Percentiles rank a stretch among this genome's conserved stretches.
Conservation (phyloP, 23 tunicate genomes). For the Oikopleura dioica region DNA sequence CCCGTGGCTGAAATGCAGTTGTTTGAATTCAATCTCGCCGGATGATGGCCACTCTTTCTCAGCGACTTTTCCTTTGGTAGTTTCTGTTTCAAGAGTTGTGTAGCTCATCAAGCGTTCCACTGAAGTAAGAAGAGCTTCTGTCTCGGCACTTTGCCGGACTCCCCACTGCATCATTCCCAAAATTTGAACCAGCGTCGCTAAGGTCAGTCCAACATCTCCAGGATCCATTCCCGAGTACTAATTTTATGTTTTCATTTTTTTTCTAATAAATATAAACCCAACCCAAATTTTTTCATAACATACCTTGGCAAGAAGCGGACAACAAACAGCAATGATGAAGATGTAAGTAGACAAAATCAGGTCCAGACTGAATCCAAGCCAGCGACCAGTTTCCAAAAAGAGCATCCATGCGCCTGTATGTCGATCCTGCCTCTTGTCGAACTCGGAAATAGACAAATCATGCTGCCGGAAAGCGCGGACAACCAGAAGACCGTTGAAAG, state of each 20-base stretch:
- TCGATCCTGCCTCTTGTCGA: constrained; percentile 32
- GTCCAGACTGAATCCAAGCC: constrained; percentile 60
- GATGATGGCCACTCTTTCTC: not conserved
- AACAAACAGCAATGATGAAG: constrained; percentile 18
- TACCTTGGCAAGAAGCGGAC: constrained; percentile 14
- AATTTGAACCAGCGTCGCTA: constrained; percentile 30
- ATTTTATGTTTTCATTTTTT: too few species aligned
- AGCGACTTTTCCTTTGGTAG: not conserved
- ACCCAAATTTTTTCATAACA: too few species aligned
- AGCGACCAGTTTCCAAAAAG: constrained; percentile 25
- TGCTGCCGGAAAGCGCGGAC: constrained; percentile 49
- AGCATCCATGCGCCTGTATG: constrained; percentile 69
- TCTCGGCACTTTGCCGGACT: constrained; percentile 41
- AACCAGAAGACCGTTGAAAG: constrained; percentile 41
- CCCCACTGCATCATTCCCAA: constrained; percentile 68
- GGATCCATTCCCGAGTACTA: too few species aligned
- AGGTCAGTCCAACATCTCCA: constrained; percentile 34
- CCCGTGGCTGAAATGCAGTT: not conserved
- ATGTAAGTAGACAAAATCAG: constrained; percentile 26
- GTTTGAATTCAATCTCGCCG: not conserved
- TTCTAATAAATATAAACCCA: too few species aligned
- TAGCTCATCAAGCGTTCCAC: not conserved
- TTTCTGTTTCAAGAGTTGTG: not conserved
- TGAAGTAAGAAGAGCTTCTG: constrained; percentile 17
- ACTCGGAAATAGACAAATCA: constrained; percentile 21